Conservation (phyloP, 2,113 vertebrate genomes). For the Clarias batrachus region DNA sequence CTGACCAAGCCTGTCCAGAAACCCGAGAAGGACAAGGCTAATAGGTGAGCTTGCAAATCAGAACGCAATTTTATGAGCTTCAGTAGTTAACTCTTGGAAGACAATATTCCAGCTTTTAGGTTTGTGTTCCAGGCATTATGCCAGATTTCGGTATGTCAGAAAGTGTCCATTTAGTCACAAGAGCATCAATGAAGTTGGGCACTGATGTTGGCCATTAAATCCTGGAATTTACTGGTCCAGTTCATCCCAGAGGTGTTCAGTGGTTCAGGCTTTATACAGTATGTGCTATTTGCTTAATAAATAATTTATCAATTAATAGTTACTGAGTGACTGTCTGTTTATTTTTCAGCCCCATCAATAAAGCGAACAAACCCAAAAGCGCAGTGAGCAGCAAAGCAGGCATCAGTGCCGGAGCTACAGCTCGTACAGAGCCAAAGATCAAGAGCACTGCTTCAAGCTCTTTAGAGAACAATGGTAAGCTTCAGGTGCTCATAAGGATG, state of each 20-base stretch:
- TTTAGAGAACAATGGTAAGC: slow-evolving; percentile 79
- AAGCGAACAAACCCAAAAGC: slow-evolving; percentile 69
- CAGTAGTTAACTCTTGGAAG: background rate
- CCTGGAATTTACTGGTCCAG: background rate
- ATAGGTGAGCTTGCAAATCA: slow-evolving; percentile 64
- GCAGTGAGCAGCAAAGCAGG: slow-evolving; percentile 73
- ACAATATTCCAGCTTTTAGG: background rate
- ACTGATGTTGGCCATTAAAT: background rate
- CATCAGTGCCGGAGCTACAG: slow-evolving; percentile 55
- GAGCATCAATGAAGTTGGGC: background rate
- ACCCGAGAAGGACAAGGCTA: slow-evolving; percentile 64
- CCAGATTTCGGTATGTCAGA: background rate
- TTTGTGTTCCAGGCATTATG: background rate
- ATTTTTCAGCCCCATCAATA: slow-evolving; percentile 74
- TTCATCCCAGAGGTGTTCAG: background rate
- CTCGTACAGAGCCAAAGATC: slow-evolving; percentile 71
- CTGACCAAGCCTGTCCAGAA: slow-evolving; percentile 64
- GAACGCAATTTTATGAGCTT: background rate
- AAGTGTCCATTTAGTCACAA: background rate
- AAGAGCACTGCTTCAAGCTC: slow-evolving; percentile 67
- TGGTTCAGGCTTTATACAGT: background rate
- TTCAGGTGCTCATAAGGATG: background rate
- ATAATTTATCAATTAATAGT: background rate
- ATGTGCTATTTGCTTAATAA: background rate
- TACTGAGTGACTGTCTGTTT: background rate